Evolutionary conservation across 1,140 invertebrate genomes (phyloP).

Genomic region (Araneus ventricosus): DNA sequence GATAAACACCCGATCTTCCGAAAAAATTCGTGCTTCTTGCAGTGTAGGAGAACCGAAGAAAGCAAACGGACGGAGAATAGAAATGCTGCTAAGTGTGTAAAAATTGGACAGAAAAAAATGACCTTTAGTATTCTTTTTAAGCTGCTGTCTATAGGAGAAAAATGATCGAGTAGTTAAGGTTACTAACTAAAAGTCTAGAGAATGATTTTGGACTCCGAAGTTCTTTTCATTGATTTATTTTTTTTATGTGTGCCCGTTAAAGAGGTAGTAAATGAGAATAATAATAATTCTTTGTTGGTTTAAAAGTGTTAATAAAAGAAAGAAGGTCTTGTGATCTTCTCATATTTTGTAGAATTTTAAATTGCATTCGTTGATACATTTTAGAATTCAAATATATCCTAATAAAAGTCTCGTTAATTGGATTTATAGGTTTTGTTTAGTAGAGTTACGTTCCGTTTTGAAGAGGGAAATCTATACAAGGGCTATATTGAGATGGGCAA

Average conservation of each 20-base stretch:
- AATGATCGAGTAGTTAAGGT: not conserved
- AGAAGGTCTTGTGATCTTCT: not conserved
- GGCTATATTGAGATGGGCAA: not conserved
- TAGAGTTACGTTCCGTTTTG: not conserved
- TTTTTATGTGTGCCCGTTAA: too few species aligned
- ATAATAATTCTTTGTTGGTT: too few species aligned
- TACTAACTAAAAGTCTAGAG: too few species aligned
- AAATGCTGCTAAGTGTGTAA: not conserved
- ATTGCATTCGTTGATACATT: not conserved
- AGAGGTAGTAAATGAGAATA: too few species aligned
- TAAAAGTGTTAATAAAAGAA: too few species aligned
- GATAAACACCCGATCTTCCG: conserved; percentile 40
- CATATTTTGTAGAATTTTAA: not conserved
- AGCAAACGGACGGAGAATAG: not conserved
- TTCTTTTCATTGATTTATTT: not conserved
- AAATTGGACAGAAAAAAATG: not conserved
- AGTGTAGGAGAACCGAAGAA: not conserved
- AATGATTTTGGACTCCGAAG: too few species aligned
- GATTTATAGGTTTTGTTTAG: not conserved
- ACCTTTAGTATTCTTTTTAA: conserved; percentile 1
- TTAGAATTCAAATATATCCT: not conserved
- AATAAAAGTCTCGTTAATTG: not conserved
- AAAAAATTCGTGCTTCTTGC: not conserved
- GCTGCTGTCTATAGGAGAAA: conserved; percentile 38
- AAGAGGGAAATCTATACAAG: not conserved